These are phyloP conservation scores for Lamproptera curius DNA, from an alignment of 2,888 invertebrate genomes.

Conservation along the genomic window DNA sequence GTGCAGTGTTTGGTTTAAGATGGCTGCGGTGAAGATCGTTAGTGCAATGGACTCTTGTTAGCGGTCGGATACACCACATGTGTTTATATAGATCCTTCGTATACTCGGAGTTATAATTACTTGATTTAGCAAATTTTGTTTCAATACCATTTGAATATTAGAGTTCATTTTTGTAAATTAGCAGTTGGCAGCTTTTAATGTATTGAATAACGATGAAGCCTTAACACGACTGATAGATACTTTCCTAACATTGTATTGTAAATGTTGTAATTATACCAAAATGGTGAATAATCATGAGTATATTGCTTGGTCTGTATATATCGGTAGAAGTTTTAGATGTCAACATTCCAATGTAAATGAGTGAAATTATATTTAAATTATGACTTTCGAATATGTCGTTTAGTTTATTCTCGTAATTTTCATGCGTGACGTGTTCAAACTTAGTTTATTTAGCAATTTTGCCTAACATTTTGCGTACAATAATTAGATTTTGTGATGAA, in stretches of 20 bases:
- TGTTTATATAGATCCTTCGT: too few species aligned
- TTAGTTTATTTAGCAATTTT: slow-evolving; percentile 4
- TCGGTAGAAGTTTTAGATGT: not conserved
- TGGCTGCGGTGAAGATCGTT: not conserved
- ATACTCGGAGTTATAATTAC: too few species aligned
- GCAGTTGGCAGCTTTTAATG: too few species aligned
- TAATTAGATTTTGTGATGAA: too few species aligned
- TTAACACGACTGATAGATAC: not conserved
- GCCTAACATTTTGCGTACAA: too few species aligned
- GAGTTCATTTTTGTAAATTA: too few species aligned
- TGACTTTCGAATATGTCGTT: not conserved
- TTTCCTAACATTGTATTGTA: not conserved
- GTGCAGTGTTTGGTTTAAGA: too few species aligned
- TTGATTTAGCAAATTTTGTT: too few species aligned
- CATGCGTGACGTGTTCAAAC: not conserved
- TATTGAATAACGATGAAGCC: not conserved
- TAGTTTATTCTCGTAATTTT: not conserved
- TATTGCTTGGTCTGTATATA: not conserved
- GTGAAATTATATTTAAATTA: slow-evolving; percentile 8
- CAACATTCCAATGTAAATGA: slow-evolving; percentile 6
- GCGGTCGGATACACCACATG: too few species aligned
- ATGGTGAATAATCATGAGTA: not conserved
- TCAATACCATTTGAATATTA: too few species aligned
- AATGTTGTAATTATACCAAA: not conserved
- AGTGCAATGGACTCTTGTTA: not conserved